Conservation (phyloP, 2,888 invertebrate species). For the Glyphotaelius pellucidus region DNA sequence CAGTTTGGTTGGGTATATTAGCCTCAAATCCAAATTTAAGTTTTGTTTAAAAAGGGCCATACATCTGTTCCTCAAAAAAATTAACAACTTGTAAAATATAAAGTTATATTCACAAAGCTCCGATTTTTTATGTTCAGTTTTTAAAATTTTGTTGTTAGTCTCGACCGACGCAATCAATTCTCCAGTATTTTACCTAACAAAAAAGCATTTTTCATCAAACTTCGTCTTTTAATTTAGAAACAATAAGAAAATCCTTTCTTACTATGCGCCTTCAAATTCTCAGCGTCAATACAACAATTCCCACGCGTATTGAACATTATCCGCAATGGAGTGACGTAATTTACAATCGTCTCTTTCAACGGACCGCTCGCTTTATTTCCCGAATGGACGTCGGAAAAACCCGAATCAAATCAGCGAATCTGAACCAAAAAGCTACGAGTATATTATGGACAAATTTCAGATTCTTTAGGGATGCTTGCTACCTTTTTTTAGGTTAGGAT, state of each 20-base stretch:
- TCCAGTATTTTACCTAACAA: not conserved
- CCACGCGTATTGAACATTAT: slow-evolving; percentile 37
- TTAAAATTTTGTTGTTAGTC: not conserved
- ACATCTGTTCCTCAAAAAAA: no score
- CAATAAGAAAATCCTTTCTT: not conserved
- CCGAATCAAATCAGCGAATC: slow-evolving; percentile 14
- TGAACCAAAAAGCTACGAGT: not conserved
- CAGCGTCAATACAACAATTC: slow-evolving; percentile 11
- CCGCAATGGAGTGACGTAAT: slow-evolving; percentile 51
- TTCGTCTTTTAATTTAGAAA: not conserved
- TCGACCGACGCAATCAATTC: not conserved
- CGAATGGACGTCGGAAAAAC: slow-evolving; percentile 5
- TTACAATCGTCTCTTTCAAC: not conserved
- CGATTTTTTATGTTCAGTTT: not conserved
- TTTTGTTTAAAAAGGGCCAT: no score
- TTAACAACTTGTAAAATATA: no score
- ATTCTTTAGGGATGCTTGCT: not conserved
- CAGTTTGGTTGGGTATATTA: no score
- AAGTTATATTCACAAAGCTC: not conserved
- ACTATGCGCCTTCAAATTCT: not conserved
- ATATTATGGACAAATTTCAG: not conserved
- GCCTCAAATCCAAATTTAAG: no score
- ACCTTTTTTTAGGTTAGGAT: not conserved
- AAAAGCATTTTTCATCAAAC: not conserved
- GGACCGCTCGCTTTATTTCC: not conserved